Conservation (phyloP, 2,797 vertebrate genomes). For the Carapus acus region DNA sequence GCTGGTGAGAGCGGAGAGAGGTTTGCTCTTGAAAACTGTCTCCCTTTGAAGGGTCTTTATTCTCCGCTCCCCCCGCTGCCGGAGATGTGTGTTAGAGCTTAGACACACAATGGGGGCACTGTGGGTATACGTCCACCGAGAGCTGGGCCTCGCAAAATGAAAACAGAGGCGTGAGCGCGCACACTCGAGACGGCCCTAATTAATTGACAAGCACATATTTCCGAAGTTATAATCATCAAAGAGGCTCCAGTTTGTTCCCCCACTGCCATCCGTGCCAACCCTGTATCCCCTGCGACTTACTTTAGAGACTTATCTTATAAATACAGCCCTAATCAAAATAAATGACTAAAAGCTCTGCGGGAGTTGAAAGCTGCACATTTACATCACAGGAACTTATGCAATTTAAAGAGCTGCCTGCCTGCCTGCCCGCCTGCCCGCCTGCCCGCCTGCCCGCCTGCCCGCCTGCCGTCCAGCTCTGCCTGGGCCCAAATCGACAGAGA, state of each 20-base stretch:
- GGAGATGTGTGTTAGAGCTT: slow-evolving; percentile 46
- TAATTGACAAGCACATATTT: slow-evolving; percentile 74
- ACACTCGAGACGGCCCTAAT: slow-evolving; percentile 68
- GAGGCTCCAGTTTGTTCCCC: slow-evolving; percentile 68
- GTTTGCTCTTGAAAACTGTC: slow-evolving; percentile 51
- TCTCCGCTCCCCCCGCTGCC: slow-evolving; percentile 46
- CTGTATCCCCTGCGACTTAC: slow-evolving; percentile 62
- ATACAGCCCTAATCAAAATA: slow-evolving; percentile 81
- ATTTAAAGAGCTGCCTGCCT: slow-evolving; percentile 62
- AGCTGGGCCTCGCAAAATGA: slow-evolving; percentile 48
- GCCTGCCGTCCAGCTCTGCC: too few species aligned
- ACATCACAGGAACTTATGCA: slow-evolving; percentile 68
- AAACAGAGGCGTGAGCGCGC: slow-evolving; percentile 53
- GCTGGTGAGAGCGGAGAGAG: slow-evolving; percentile 32
- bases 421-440: too few species aligned
- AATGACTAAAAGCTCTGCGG: slow-evolving; percentile 71
- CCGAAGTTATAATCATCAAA: slow-evolving; percentile 76
- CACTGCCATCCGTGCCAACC: slow-evolving; percentile 62
- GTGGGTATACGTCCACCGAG: slow-evolving; percentile 60
- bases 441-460: too few species aligned
- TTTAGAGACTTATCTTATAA: slow-evolving; percentile 77
- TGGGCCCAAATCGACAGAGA: slow-evolving; percentile 50
- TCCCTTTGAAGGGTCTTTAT: slow-evolving; percentile 62
- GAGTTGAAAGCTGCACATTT: slow-evolving; percentile 66
- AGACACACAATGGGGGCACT: slow-evolving; percentile 54